Evolutionary conservation across 1,140 invertebrate genomes (phyloP).

Genomic region (Anastrepha ludens): DNA sequence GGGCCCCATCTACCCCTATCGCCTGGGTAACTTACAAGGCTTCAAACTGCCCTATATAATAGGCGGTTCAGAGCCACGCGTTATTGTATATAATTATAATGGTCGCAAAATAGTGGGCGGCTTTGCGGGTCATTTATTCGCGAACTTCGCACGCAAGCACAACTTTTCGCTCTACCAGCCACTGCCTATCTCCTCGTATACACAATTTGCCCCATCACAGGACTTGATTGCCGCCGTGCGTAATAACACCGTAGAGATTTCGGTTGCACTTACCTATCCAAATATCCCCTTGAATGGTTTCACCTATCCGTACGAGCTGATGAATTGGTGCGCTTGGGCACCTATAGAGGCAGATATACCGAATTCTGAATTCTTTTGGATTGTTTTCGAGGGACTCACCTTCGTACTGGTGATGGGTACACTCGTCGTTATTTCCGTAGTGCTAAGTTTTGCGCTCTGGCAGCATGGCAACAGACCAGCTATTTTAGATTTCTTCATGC

Average conservation of each 20-base stretch:
- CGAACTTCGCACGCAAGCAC: constrained; percentile 62
- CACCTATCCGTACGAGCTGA: constrained; percentile 65
- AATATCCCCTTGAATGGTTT: constrained; percentile 57
- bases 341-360: constrained; percentile 67
- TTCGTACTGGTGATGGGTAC: constrained; percentile 62
- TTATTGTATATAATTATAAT: constrained; percentile 62
- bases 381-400: constrained; percentile 65
- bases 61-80: constrained; percentile 63
- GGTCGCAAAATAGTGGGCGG: constrained; percentile 61
- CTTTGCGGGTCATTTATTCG: constrained; percentile 66
- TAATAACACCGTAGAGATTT: constrained; percentile 66
- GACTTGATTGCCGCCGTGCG: constrained; percentile 62
- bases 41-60: constrained; percentile 61
- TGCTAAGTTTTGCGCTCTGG: constrained; percentile 58
- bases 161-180: constrained; percentile 63
- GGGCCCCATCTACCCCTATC: constrained; percentile 61
- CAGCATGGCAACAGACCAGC: constrained; percentile 61
- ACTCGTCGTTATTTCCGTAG: constrained; percentile 60
- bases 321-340: constrained; percentile 67
- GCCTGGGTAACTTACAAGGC: constrained; percentile 61
- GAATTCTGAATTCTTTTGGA: constrained; percentile 63
- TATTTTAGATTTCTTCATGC: constrained; percentile 62
- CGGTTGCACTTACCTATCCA: constrained; percentile 63
- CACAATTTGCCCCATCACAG: constrained; percentile 59
- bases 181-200: constrained; percentile 21